Conservation (phyloP, 1,140 invertebrate species). For the Apis dorsata region DNA sequence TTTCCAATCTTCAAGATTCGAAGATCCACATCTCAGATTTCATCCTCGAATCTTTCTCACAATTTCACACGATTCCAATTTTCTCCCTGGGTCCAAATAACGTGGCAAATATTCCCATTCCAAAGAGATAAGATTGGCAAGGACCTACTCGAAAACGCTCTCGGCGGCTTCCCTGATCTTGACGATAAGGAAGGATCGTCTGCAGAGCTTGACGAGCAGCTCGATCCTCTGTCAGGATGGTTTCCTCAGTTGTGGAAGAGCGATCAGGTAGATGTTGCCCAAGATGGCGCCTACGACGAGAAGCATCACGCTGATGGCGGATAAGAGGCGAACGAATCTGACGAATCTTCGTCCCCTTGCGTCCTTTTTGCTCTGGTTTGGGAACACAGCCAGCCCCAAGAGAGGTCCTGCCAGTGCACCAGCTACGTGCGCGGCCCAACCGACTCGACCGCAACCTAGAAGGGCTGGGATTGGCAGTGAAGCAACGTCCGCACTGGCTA, state of each 20-base stretch:
- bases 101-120: not conserved
- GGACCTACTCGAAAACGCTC: conserved; percentile 73
- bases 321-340: conserved; percentile 74
- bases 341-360: conserved; percentile 73
- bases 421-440: conserved; percentile 90
- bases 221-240: conserved; percentile 78
- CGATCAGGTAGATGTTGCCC: conserved; percentile 77
- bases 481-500: conserved; percentile 82
- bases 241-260: conserved; percentile 73
- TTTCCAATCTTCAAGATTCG: too few relatives aligned
- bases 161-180: conserved; percentile 76
- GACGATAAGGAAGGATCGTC: conserved; percentile 75
- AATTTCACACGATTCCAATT: not conserved
- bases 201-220: conserved; percentile 76
- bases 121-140: not conserved
- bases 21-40: not conserved
- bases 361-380: conserved; percentile 78
- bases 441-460: conserved; percentile 80
- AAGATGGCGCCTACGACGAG: conserved; percentile 76
- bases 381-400: conserved; percentile 88
- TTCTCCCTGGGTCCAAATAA: not conserved
- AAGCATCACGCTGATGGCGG: conserved; percentile 73
- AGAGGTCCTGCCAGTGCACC: conserved; percentile 90
- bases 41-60: not conserved
- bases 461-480: conserved; percentile 77